Evolutionary conservation across 2,797 vertebrate species (phyloP), one percentile per base, ranked within the genome.

Genomic region (Xerus rutilus): DNA sequence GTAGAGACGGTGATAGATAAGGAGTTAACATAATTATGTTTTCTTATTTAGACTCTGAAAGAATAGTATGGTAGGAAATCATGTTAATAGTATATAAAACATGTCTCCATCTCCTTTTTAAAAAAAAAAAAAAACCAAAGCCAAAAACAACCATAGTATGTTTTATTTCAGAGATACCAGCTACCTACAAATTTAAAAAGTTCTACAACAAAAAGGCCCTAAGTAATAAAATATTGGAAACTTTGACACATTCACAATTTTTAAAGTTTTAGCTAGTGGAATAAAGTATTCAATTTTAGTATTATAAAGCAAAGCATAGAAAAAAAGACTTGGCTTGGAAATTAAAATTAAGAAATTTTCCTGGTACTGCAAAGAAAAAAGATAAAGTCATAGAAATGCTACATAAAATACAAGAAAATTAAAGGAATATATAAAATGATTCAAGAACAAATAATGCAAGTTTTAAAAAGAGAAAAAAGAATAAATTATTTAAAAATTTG

Each of bases 31-130:
- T 83, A 47, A 32, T 89, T 7, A 59, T 39, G 0, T 6, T 81
- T 95, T 49, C 20, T 82, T 49, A 59, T 90, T 90, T 82, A 89
- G 12, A 47, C 20, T 88, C 59, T 86, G 28, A 69, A 93, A 47
- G 72, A 76, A 87, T 1, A 9, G 0, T 30, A 11, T 88, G 70
- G 30, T 70, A 88, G 49, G 12, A 90, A 96, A 76, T 87, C 14
- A 15, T 17, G 3, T 76, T 35, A 81, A 32, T 17, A 62, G 18
- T 47, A 45, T 86, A 69, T 25, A 96, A 87, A 78, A 79, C 1
- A 4, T 45, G n/a, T n/a, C 62, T 69, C 49, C 45, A 47, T 47
- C 11, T 96, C 47, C 73, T 76, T 45, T 87, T 83, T 72, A 7
- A 11, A 39, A 39, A 39, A 39, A 39, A 39, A 39, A 39, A 39